Conservation (phyloP, 2,797 vertebrate species). For the Yasuhikotakia modesta region DNA sequence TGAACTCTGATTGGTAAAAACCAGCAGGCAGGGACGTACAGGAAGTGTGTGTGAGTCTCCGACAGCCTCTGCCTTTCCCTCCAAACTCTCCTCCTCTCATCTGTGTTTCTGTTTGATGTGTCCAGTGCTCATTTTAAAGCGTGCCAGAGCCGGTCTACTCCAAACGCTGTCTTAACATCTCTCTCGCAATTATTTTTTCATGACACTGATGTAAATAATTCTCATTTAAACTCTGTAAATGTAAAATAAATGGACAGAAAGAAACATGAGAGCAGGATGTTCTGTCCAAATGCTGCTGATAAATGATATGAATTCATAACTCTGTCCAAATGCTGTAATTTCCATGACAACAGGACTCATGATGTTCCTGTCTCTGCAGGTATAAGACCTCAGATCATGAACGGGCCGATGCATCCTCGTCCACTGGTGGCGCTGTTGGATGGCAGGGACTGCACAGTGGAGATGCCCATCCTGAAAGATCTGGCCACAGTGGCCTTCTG, state of each 20-base stretch:
- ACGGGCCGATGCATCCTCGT: conserved; percentile 94
- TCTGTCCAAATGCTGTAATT: conserved; percentile 81
- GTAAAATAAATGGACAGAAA: conserved; percentile 18
- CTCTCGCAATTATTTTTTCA: conserved; percentile 34
- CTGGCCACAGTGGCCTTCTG: conserved; percentile 95
- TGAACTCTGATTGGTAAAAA: conserved; percentile 19
- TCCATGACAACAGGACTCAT: conserved; percentile 76
- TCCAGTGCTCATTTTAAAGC: conserved; percentile 32
- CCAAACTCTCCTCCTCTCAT: conserved; percentile 40
- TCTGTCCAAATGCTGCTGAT: conserved; percentile 76
- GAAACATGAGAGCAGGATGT: conserved; percentile 39
- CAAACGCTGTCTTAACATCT: conserved; percentile 10
- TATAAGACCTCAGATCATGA: conserved; percentile 97
- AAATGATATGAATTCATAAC: conserved; percentile 81
- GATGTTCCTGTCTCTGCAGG: conserved; percentile 72
- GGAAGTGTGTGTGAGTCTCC: conserved; percentile 2
- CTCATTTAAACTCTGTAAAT: conserved; percentile 14
- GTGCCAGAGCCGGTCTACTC: conserved; percentile 29
- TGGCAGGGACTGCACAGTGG: conserved; percentile 93
- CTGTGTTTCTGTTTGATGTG: conserved; percentile 46
- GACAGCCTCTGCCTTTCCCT: conserved; percentile 17
- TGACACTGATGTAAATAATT: conserved; percentile 46
- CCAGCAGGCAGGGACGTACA: not conserved
- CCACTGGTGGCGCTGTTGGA: conserved; percentile 94
- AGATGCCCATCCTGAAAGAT: conserved; percentile 98